Evolutionary conservation across 30 jellyfish, hydroid and myxozoan genomes (phyloP).

Genomic region (Cassiopea xamachana): DNA sequence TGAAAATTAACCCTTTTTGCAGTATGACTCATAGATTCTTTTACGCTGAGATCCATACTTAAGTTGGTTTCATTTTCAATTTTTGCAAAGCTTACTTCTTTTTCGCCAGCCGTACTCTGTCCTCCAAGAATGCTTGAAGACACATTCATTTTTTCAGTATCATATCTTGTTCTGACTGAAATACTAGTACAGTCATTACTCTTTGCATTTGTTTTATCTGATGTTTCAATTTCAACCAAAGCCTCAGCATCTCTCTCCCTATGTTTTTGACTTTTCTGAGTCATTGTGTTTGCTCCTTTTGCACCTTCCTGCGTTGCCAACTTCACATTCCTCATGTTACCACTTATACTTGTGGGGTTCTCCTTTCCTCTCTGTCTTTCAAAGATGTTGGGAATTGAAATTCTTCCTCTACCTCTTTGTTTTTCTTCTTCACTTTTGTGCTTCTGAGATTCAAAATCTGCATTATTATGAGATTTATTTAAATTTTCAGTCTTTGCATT

Average conservation of each 20-base stretch:
- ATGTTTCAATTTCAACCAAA: too few relatives aligned
- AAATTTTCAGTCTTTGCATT: neutral
- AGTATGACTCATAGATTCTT: neutral
- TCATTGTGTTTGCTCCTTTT: neutral
- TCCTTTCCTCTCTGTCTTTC: neutral
- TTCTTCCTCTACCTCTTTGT: slow-evolving; percentile 11
- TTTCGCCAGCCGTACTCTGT: neutral
- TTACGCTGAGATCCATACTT: neutral
- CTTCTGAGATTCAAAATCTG: neutral
- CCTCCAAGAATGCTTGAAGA: neutral
- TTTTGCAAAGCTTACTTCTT: too few relatives aligned
- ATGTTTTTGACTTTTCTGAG: too few relatives aligned
- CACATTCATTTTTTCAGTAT: neutral
- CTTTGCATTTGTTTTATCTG: neutral
- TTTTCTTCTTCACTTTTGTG: neutral
- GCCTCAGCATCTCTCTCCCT: too few relatives aligned
- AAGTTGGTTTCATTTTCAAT: neutral
- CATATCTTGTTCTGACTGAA: neutral
- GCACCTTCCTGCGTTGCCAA: neutral
- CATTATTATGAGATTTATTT: neutral
- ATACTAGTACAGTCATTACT: neutral
- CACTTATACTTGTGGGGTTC: neutral
- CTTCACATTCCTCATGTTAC: neutral
- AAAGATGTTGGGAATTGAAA: slow-evolving; percentile 31
- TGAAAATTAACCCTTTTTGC: slow-evolving; percentile 41